phyloP scores from a whole-genome alignment of 2,888 invertebrate genomes.

The Tetragonula carbonaria region DNA sequence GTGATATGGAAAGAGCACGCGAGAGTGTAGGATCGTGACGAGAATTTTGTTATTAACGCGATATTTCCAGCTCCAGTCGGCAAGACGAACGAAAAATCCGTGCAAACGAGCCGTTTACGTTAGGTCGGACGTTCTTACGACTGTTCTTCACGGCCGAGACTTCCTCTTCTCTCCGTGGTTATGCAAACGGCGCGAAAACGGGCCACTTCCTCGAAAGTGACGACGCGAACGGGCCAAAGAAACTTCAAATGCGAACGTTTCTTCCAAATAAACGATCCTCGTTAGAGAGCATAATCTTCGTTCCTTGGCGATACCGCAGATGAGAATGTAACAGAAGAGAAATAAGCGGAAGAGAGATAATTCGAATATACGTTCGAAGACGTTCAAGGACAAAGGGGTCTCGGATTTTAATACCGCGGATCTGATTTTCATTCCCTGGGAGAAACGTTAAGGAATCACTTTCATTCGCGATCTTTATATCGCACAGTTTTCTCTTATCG shows the following conservation, averaged over 20 bases:
- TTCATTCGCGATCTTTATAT: too few species aligned
- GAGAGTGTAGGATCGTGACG: neutral
- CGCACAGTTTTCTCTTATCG: too few species aligned
- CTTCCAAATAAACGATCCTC: neutral
- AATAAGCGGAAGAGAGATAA: too few species aligned
- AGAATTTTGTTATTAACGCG: slow-evolving; percentile 44
- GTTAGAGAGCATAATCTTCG: neutral
- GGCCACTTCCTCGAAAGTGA: neutral
- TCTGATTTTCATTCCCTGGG: neutral
- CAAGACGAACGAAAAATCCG: slow-evolving; percentile 23
- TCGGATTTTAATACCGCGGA: neutral
- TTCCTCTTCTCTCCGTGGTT: neutral
- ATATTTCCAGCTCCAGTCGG: neutral
- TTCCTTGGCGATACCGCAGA: neutral
- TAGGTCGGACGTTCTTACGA: neutral
- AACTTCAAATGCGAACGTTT: neutral
- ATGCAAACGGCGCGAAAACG: slow-evolving; percentile 32
- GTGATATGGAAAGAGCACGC: too few species aligned
- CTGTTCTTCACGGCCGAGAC: slow-evolving; percentile 8
- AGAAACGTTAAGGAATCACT: too few species aligned
- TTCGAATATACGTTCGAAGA: too few species aligned
- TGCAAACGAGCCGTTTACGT: slow-evolving; percentile 27
- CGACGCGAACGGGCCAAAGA: neutral
- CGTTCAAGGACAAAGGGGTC: neutral
- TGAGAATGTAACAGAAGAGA: neutral